Percentiles rank a stretch among this genome's conserved stretches.
Conservation (phyloP, 2,113 vertebrate species). For the Fulica atra region DNA sequence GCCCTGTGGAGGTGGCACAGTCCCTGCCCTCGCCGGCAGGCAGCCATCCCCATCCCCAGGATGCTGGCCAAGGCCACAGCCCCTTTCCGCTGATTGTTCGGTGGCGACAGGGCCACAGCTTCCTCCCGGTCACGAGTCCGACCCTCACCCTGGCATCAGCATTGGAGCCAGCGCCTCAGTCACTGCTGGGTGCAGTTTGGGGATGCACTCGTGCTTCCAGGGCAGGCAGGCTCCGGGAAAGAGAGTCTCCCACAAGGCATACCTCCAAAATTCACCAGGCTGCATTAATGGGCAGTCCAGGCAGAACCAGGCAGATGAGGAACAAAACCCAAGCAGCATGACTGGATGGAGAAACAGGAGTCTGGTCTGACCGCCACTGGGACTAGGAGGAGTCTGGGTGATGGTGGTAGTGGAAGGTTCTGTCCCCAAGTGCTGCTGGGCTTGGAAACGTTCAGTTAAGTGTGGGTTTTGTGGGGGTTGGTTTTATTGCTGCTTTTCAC, state of each 20-base stretch:
- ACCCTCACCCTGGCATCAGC: background rate
- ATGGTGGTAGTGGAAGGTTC: background rate
- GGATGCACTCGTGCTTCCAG: background rate
- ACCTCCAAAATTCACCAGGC: background rate
- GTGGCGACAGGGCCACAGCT: background rate
- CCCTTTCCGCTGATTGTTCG: slow-evolving; percentile 40
- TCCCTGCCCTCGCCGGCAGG: background rate
- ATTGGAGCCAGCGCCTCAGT: fast-evolving
- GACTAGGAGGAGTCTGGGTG: background rate
- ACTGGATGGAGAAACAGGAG: fast-evolving
- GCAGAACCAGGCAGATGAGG: background rate
- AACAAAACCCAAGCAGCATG: background rate
- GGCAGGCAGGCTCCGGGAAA: background rate
- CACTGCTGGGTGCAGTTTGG: background rate
- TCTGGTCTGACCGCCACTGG: background rate
- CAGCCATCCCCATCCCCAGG: background rate
- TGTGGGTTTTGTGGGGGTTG: slow-evolving; percentile 51
- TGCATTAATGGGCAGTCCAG: background rate
- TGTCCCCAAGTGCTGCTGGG: background rate
- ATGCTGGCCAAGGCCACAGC: background rate
- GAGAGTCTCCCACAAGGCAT: background rate
- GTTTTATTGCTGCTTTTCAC: slow-evolving; percentile 49
- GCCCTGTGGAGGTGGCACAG: background rate
- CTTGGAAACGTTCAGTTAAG: slow-evolving; percentile 51
- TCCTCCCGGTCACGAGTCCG: background rate